phyloP scores from a whole-genome alignment of 2,888 invertebrate species.

The Dasypogon diadema region DNA sequence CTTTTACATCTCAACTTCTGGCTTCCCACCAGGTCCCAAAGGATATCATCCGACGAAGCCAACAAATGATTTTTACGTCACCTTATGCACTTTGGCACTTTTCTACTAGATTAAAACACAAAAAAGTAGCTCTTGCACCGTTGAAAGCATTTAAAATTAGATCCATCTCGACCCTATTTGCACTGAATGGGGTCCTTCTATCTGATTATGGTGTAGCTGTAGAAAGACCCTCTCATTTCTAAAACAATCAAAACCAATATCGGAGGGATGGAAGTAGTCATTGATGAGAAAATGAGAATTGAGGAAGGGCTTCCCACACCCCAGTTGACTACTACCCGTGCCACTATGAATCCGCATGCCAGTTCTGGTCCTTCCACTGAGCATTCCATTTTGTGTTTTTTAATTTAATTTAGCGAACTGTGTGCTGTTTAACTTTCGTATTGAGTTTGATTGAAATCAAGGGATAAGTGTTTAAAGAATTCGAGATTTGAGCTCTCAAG shows the following conservation, averaged over 20 bases:
- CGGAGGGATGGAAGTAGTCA: slow-evolving; percentile 22
- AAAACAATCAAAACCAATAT: slow-evolving; percentile 44
- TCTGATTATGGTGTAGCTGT: slow-evolving; percentile 37
- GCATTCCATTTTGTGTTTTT: slow-evolving; percentile 42
- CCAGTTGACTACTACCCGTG: not conserved
- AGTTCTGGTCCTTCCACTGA: not conserved
- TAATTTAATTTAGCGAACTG: slow-evolving; percentile 55
- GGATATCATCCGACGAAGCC: slow-evolving; percentile 28
- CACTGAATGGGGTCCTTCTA: slow-evolving; percentile 30
- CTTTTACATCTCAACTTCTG: no score
- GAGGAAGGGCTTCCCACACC: not conserved
- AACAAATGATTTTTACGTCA: slow-evolving; percentile 43
- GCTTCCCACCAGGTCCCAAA: slow-evolving; percentile 16
- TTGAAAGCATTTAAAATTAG: slow-evolving; percentile 44
- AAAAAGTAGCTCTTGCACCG: slow-evolving; percentile 34
- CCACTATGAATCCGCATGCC: not conserved
- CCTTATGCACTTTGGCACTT: slow-evolving; percentile 28
- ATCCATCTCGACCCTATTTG: slow-evolving; percentile 43
- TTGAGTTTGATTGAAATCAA: slow-evolving; percentile 56
- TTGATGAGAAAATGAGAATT: slow-evolving; percentile 20
- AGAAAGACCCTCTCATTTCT: slow-evolving; percentile 8
- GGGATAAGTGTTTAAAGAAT: slow-evolving; percentile 56
- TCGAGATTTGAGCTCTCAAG: slow-evolving; percentile 49
- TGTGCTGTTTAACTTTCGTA: slow-evolving; percentile 55
- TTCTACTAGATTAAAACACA: slow-evolving; percentile 30